Conservation (phyloP, 2,888 invertebrate species). For the Helleia helle region DNA sequence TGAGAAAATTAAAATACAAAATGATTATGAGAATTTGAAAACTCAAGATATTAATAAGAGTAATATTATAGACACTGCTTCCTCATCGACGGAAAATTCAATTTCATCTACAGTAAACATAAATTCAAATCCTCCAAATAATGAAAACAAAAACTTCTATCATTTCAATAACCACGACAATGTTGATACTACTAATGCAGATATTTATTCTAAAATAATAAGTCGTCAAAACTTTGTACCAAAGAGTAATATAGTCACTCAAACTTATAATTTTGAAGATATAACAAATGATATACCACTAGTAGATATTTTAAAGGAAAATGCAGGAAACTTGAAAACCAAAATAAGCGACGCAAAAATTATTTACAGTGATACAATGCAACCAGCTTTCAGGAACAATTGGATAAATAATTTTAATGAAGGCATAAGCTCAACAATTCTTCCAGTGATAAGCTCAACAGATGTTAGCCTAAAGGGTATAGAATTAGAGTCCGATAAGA, state of each 20-base stretch:
- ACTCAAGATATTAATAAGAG: neutral
- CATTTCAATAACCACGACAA: constrained; percentile 5
- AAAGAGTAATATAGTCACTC: constrained; percentile 40
- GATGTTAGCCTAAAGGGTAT: constrained; percentile 22
- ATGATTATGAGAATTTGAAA: constrained; percentile 3
- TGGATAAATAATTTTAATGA: neutral
- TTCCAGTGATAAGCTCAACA: too few relatives aligned
- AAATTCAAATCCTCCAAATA: neutral
- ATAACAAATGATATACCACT: constrained; percentile 17
- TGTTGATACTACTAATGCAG: constrained; percentile 1
- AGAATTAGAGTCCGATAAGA: constrained; percentile 20
- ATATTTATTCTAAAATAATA: constrained; percentile 32
- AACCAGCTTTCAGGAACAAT: constrained; percentile 23
- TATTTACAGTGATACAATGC: neutral
- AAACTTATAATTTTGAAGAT: constrained; percentile 44
- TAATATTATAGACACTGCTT: too few relatives aligned
- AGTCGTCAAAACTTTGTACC: constrained; percentile 39
- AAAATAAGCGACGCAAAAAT: constrained; percentile 16
- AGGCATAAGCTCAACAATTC: constrained; percentile 1
- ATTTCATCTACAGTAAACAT: neutral
- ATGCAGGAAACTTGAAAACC: constrained; percentile 9
- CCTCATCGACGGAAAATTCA: neutral
- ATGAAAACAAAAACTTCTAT: neutral
- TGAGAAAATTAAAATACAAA: neutral
- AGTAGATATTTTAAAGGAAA: constrained; percentile 16